Conservation (phyloP, 2,888 invertebrate species). For the Tethea ocularis region DNA sequence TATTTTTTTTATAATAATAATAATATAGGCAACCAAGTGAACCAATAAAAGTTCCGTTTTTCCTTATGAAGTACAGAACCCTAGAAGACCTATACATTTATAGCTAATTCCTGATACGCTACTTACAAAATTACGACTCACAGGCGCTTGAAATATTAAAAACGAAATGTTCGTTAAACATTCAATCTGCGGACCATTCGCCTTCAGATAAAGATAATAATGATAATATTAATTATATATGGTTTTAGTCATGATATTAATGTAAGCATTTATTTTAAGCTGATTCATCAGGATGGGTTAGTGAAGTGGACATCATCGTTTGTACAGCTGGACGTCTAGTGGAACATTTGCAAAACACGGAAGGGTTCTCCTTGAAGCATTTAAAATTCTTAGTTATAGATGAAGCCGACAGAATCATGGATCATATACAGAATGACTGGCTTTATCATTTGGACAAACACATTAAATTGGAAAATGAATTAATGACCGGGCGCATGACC, state of each 20-base stretch:
- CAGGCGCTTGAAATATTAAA: too few relatives aligned
- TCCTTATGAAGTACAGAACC: too few relatives aligned
- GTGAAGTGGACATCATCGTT: conserved; percentile 92
- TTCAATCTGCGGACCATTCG: too few relatives aligned
- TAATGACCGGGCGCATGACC: conserved; percentile 76
- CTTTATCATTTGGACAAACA: conserved; percentile 90
- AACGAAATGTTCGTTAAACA: too few relatives aligned
- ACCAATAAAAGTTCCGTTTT: too few relatives aligned
- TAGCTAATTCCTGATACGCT: too few relatives aligned
- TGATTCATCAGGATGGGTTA: conserved; percentile 82
- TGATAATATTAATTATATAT: background rate
- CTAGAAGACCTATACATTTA: too few relatives aligned
- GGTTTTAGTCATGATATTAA: background rate
- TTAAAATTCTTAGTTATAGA: conserved; percentile 95
- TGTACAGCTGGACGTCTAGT: conserved; percentile 97
- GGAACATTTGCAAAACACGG: conserved; percentile 94
- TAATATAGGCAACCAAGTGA: too few relatives aligned
- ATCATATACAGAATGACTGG: conserved; percentile 96
- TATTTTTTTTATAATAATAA: background rate
- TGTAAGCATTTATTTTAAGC: conserved; percentile 65
- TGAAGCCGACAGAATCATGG: conserved; percentile 98
- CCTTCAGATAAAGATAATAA: too few relatives aligned
- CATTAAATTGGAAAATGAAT: conserved; percentile 81
- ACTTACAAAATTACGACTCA: too few relatives aligned
- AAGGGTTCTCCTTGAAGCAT: conserved; percentile 88